phyloP scores from a whole-genome alignment of 2,113 vertebrate species.

The Herpetotheres cachinnans region DNA sequence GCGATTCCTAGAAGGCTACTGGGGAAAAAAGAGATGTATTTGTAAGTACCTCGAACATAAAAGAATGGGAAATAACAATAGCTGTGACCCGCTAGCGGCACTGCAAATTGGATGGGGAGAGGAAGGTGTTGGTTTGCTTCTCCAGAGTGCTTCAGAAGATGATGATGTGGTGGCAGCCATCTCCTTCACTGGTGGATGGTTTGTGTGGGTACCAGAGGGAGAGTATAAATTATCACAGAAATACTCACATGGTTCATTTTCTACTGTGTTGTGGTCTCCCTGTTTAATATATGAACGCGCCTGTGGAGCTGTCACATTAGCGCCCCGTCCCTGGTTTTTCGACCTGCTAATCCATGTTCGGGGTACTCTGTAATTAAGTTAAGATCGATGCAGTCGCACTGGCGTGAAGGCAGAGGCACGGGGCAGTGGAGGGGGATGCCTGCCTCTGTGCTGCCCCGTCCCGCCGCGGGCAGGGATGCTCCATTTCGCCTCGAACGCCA shows the following conservation, averaged over 20 bases:
- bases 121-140: not conserved
- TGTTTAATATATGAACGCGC: not conserved
- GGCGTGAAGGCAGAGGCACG: not conserved
- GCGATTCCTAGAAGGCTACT: not conserved
- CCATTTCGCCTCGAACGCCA: accelerated
- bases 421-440: not conserved
- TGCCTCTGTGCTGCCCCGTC: accelerated
- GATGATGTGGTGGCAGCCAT: not conserved
- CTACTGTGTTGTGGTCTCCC: not conserved
- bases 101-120: not conserved
- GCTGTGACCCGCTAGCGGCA: not conserved
- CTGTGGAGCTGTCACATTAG: not conserved
- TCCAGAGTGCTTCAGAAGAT: not conserved
- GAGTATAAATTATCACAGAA: not conserved
- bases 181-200: not conserved
- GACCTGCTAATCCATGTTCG: accelerated
- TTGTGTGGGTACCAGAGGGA: not conserved
- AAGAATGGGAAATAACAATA: not conserved
- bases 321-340: not conserved
- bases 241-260: not conserved
- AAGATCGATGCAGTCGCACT: not conserved
- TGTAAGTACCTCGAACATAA: not conserved
- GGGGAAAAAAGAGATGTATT: not conserved
- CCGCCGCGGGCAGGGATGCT: not conserved
- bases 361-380: not conserved